phyloP scores from a whole-genome alignment of 2,888 invertebrate species.

The Hedychridium roseum region DNA sequence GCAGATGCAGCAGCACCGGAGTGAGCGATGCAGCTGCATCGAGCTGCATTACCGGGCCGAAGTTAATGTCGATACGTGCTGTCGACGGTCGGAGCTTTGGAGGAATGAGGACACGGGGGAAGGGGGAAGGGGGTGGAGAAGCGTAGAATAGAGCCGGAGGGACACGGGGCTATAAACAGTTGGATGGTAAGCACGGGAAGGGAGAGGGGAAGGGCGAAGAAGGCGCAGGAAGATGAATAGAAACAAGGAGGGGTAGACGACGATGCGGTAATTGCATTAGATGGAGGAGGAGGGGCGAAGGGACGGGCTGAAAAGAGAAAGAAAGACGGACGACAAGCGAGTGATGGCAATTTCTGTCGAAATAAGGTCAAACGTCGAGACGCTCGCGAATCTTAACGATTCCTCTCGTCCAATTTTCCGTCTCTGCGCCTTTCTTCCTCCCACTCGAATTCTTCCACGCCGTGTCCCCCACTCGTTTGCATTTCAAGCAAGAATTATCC shows the following conservation, averaged over 20 bases:
- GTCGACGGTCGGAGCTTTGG: too few species aligned
- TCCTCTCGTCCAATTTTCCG: not conserved
- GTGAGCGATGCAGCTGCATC: constrained; percentile 18
- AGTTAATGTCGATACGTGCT: constrained; percentile 21
- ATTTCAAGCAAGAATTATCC: not conserved
- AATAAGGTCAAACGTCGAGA: constrained; percentile 7
- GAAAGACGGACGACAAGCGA: not conserved
- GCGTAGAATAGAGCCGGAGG: too few species aligned
- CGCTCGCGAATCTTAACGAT: constrained; percentile 18
- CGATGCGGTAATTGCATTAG: too few species aligned
- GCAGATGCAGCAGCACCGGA: constrained; percentile 17
- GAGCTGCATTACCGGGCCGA: constrained; percentile 21
- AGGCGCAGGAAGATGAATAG: too few species aligned
- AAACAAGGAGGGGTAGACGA: too few species aligned
- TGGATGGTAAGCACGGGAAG: not conserved
- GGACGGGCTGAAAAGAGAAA: not conserved
- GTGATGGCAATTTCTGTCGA: not conserved
- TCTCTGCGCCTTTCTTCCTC: not conserved
- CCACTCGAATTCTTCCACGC: not conserved
- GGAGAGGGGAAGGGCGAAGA: not conserved
- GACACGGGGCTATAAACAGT: too few species aligned
- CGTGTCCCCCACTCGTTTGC: not conserved
- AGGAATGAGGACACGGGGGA: too few species aligned
- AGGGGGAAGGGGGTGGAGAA: too few species aligned
- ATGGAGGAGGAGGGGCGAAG: constrained; percentile 4